Evolutionary conservation across 2,797 vertebrate species (phyloP).

Genomic region (Trachurus trachurus): DNA sequence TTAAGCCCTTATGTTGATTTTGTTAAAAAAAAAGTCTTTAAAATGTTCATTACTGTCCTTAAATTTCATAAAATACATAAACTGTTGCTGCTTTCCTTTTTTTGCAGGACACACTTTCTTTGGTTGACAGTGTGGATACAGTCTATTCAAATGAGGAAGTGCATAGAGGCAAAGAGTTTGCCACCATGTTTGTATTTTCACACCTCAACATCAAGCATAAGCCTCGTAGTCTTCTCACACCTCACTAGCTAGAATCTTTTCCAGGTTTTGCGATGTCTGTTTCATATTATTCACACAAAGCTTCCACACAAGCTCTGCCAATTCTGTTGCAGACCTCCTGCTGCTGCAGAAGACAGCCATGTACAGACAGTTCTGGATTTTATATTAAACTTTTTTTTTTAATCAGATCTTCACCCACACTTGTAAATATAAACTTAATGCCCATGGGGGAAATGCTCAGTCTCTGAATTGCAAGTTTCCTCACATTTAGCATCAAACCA

Average conservation of each 20-base stretch:
- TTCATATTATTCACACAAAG: slow-evolving; percentile 3
- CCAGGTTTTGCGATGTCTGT: neutral
- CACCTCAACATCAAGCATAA: slow-evolving; percentile 13
- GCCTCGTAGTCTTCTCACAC: neutral
- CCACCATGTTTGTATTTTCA: slow-evolving; percentile 8
- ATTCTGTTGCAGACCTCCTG: neutral
- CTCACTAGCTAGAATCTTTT: neutral
- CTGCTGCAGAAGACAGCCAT: neutral
- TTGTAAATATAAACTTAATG: neutral
- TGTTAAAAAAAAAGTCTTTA: rapidly evolving
- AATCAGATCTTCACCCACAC: neutral
- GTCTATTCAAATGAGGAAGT: no score
- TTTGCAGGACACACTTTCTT: neutral
- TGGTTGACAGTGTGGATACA: neutral
- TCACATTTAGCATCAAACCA: no score
- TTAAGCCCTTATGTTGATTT: neutral
- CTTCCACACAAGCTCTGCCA: neutral
- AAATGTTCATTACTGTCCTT: neutral
- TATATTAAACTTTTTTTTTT: neutral
- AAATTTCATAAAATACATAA: neutral
- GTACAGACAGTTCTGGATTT: neutral
- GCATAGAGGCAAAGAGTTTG: neutral
- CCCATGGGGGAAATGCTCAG: neutral
- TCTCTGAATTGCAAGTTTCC: neutral
- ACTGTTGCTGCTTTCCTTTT: neutral